A percentile compares a stretch with the other conserved stretches of the same genome.
These are phyloP conservation scores for Somateria mollissima DNA, from an alignment of 2,797 vertebrate species.

Conservation along the genomic window DNA sequence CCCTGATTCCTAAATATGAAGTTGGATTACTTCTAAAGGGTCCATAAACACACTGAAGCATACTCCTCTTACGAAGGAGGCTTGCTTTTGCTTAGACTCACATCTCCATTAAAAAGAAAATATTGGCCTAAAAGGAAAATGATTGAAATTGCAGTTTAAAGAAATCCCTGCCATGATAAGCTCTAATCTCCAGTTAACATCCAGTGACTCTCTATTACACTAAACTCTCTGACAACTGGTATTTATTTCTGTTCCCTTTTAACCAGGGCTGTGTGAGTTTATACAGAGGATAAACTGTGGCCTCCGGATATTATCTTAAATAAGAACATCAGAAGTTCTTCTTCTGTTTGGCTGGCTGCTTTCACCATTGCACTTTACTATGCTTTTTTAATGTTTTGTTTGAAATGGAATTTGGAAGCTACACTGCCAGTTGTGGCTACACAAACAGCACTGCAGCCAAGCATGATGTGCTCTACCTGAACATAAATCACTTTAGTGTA, in stretches of 20 bases:
- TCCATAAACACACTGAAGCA: background rate
- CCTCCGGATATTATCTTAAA: background rate
- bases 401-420: background rate
- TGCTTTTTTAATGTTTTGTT: background rate
- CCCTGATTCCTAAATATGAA: background rate
- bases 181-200: constrained; percentile 14
- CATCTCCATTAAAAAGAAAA: background rate
- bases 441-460: constrained; percentile 3
- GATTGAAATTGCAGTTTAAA: background rate
- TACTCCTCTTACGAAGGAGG: background rate
- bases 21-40: background rate
- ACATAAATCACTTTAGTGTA: background rate
- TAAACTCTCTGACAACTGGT: background rate
- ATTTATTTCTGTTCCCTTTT: constrained; percentile 1
- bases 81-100: background rate
- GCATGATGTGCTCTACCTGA: background rate
- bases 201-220: background rate
- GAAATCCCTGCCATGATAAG: background rate
- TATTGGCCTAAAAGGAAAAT: background rate
- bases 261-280: background rate
- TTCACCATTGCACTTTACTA: constrained; percentile 6
- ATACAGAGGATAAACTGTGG: background rate
- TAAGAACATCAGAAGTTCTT: background rate
- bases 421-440: background rate
- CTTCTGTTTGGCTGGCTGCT: background rate